Evolutionary conservation across 2,797 vertebrate species (phyloP), one percentile per base, ranked within the genome.

Genomic region (Perodicticus potto): DNA sequence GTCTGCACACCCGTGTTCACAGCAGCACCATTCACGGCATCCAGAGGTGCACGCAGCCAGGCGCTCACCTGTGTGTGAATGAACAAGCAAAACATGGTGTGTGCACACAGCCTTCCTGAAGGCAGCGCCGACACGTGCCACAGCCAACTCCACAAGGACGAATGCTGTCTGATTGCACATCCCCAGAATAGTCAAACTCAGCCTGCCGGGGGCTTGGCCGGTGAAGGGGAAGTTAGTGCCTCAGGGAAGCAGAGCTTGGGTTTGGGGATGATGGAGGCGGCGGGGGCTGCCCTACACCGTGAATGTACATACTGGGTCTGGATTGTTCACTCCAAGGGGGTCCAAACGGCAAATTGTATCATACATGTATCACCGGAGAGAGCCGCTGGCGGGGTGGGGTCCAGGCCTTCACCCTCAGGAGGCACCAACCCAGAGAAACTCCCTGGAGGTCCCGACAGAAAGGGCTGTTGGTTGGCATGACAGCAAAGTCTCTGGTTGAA

Each of bases 111-210:
- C 59, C 86, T 27, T 43, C 10, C 20, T 57, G 57, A 34, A 45
- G 61, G 55, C 3, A 16, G 43, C 3, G 25, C 16, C 0, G 2
- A 2, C 29, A 3, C 3, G 1, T 1, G 20, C 10, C 5, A 0
- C 32, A 0, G 0, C 65, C 49, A 1, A 22, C 20, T 45, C 0
- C 27, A 5, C 3, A 29, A 59, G 53, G 85, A 8, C 59, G 11
- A 0, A 16, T 4, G 0, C 5, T 10, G 2, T 3, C 0, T 3
- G 29, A 11, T 2, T 25, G 53, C 12, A 4, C n/a, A 22, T 61
- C 5, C 29, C 49, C 16, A 0, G n/a, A 2, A 14, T 27, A 2
- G 0, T 22, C 25, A 3, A 1, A 19, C 2, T 32, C 32, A 0
- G 61, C 43, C 32, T 16, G 25, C 14, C 40, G 7, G 14, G 3